Conservation (phyloP, 1,140 invertebrate genomes). For the Hyles euphorbiae region DNA sequence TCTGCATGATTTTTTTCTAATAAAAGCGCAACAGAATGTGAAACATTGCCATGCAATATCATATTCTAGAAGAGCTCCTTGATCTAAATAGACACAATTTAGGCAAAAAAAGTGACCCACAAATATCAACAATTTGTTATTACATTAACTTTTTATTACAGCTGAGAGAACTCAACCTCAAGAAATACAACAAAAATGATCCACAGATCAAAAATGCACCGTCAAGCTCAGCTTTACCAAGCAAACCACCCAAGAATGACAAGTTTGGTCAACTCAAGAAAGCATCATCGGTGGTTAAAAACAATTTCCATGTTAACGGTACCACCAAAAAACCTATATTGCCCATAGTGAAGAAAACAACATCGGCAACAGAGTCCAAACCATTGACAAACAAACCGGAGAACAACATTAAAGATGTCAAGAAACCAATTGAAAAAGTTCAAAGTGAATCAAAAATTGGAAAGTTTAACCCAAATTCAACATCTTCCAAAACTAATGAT, state of each 20-base stretch:
- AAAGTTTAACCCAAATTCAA: neutral
- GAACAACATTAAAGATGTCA: neutral
- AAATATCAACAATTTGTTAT: neutral
- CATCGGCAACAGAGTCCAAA: too few species aligned
- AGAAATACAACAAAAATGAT: conserved; percentile 52
- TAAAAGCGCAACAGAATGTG: too few species aligned
- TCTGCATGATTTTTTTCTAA: too few species aligned
- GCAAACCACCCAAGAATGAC: neutral
- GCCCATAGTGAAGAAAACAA: conserved; percentile 15
- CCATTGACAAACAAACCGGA: too few species aligned
- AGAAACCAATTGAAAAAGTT: conserved; percentile 1
- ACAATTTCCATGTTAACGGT: conserved; percentile 28
- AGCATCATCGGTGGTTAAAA: conserved; percentile 17
- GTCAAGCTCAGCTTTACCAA: conserved; percentile 1
- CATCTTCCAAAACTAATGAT: neutral
- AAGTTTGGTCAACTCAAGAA: conserved; percentile 2
- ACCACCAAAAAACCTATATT: conserved; percentile 27
- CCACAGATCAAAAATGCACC: conserved; percentile 6
- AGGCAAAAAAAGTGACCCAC: neutral
- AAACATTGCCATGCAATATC: too few species aligned
- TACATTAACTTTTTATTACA: conserved; percentile 31
- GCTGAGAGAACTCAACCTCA: conserved; percentile 55
- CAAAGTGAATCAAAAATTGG: neutral
- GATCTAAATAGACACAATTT: too few species aligned
- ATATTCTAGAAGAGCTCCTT: too few species aligned